Conservation (phyloP, 2,888 invertebrate genomes). For the Tipula vernalis region DNA sequence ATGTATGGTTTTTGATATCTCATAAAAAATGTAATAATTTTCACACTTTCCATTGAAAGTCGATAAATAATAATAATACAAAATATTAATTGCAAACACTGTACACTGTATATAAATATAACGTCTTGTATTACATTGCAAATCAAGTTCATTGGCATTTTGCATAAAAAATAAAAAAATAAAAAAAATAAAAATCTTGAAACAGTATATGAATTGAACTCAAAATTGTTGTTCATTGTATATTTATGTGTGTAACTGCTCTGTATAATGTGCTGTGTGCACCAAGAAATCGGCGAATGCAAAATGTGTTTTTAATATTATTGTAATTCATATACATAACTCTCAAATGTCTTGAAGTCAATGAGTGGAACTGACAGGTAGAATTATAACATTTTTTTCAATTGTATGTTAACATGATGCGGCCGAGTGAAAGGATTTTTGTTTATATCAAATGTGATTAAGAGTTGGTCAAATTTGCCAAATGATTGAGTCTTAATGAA, state of each 20-base stretch:
- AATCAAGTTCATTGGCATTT: not conserved
- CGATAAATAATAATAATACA: not conserved
- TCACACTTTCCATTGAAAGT: not conserved
- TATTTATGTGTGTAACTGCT: not conserved
- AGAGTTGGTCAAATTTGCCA: not conserved
- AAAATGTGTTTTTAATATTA: not conserved
- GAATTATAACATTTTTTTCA: not conserved
- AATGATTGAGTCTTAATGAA: too few species aligned
- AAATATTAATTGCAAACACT: not conserved
- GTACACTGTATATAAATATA: not conserved
- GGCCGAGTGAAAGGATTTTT: not conserved
- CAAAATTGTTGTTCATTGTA: not conserved
- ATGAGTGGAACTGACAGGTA: not conserved
- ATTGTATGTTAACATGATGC: not conserved
- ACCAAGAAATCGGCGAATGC: not conserved
- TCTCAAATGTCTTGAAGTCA: not conserved
- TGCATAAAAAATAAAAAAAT: not conserved
- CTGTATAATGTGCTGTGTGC: not conserved
- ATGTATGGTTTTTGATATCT: not conserved
- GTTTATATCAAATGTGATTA: not conserved
- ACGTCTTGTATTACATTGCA: not conserved
- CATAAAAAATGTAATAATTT: not conserved
- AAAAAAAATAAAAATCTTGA: not conserved
- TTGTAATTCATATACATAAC: not conserved
- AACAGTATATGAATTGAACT: not conserved